Evolutionary conservation across 1,140 invertebrate species (phyloP), one percentile per base, ranked within the genome.

Genomic region (Brachionus plicatilis): DNA sequence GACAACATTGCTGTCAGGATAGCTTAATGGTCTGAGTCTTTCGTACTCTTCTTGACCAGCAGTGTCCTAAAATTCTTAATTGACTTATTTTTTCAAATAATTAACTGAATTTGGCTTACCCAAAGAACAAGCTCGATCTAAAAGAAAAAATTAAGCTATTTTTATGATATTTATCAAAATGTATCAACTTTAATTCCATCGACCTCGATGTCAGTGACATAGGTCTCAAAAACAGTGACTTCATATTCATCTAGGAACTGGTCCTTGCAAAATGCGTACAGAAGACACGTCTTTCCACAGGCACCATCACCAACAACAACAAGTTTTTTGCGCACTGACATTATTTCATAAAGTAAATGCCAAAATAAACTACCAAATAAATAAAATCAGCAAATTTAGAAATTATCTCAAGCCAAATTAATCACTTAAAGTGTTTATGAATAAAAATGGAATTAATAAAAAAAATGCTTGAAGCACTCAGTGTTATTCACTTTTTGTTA

Each of bases 101-200:
- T 9, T 20, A 14, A 20, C 17, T 17, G 20, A 24, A 60, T 24
- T 20, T 20, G 53, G 20, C 53, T 60, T 60, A 92, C 98, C 79
- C 27, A 82, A 45, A 33, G 79, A 60, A 60, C 53, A 60, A 47
- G 33, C 14, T 37, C 41, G 0, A 47, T 53, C 33, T 53, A 79
- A 47, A 47, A 47, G 43, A 37, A 29, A 53, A 17, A 53, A 60
- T 5, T 20, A 20, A 60, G 11, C 45, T 24, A 27, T 60, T 60
- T 20, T 6, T 24, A 53, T 20, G 8, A 20, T 60, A 9, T 17
- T 60, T 24, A 9, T 20, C 9, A 20, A 20, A 24, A 24, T 60
- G 7, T 24, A 60, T 60, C 8, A 60, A 60, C 53, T 60, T 60
- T 60, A 9, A 60, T 60, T 60, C 53, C 53, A 9, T 60, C 53